Conservation (phyloP, 1,140 invertebrate genomes). For the Oncopeltus fasciatus region DNA sequence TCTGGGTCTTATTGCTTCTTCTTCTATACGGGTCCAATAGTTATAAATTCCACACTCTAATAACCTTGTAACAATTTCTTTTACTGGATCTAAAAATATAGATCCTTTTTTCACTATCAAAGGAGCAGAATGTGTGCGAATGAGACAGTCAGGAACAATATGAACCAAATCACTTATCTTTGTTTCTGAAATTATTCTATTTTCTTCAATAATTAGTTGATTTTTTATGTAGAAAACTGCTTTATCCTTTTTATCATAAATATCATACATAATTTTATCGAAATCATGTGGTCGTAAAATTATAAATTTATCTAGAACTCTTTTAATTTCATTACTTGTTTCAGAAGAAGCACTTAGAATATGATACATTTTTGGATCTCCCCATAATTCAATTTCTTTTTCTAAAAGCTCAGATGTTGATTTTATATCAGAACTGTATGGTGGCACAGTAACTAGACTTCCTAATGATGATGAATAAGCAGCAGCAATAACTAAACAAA, state of each 20-base stretch:
- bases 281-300: constrained; percentile 23
- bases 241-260: constrained; percentile 18
- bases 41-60: neutral
- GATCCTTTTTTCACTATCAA: neutral
- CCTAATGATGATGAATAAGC: constrained; percentile 25
- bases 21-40: neutral
- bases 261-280: constrained; percentile 16
- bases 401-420: constrained; percentile 19
- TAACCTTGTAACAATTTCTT: neutral
- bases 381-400: constrained; percentile 22
- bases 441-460: constrained; percentile 25
- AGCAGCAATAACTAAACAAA: constrained; percentile 23
- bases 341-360: constrained; percentile 23
- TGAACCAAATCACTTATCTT: neutral
- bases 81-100: neutral
- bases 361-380: constrained; percentile 24
- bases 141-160: neutral
- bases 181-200: neutral
- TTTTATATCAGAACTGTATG: constrained; percentile 21
- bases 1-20: neutral
- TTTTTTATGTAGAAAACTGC: constrained; percentile 23
- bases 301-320: constrained; percentile 21
- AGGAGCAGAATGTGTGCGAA: neutral
- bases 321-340: constrained; percentile 19
- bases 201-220: constrained; percentile 20